Evolutionary conservation across 2,888 invertebrate species (phyloP).

Genomic region (Clanis bilineata): DNA sequence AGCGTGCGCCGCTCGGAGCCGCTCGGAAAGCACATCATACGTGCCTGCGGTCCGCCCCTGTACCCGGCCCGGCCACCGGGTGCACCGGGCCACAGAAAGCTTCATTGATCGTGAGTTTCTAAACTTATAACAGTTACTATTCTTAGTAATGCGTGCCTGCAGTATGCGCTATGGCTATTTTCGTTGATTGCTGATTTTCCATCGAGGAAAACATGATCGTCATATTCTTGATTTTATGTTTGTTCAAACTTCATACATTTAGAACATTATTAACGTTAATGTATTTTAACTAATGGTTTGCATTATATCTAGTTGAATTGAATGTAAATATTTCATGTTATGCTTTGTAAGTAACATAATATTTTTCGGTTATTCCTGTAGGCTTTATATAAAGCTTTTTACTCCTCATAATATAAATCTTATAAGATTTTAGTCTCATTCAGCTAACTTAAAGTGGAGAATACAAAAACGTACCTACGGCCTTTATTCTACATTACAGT

Average conservation of each 20-base stretch:
- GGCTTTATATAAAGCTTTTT: too few species aligned
- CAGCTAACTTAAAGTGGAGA: too few species aligned
- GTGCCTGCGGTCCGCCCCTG: conserved; percentile 28
- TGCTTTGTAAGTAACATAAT: too few species aligned
- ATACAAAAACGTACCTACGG: too few species aligned
- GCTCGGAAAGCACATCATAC: conserved; percentile 37
- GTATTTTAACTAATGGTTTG: too few species aligned
- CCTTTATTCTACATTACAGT: too few species aligned
- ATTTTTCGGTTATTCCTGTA: too few species aligned
- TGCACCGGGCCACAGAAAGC: conserved; percentile 31
- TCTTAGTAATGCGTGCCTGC: conserved; percentile 15
- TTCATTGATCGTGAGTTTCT: conserved; percentile 27
- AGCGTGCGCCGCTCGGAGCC: conserved; percentile 23
- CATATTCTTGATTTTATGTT: background rate
- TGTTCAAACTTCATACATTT: background rate
- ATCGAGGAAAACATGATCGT: conserved; percentile 3
- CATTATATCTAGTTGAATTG: too few species aligned
- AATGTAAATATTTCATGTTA: too few species aligned
- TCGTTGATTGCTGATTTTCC: background rate
- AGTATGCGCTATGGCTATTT: conserved; percentile 3
- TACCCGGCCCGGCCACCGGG: conserved; percentile 18
- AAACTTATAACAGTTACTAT: conserved; percentile 27
- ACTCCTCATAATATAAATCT: too few species aligned
- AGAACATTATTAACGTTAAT: background rate
- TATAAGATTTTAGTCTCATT: too few species aligned